Evolutionary conservation across 2,888 invertebrate species (phyloP).

Genomic region (Villa cingulata): DNA sequence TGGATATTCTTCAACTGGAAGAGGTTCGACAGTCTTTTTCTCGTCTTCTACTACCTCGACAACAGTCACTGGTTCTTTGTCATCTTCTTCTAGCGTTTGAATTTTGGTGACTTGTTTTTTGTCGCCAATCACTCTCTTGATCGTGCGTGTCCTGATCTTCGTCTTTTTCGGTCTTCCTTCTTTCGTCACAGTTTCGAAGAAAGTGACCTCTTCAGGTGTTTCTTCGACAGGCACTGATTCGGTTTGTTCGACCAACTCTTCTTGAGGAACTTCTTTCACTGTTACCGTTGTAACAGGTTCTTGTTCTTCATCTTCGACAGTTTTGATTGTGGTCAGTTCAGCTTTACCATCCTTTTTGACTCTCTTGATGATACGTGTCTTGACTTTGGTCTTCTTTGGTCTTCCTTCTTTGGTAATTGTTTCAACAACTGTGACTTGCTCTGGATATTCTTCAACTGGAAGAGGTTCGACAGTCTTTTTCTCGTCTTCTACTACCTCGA

Average conservation of each 20-base stretch:
- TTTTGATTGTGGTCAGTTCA: conserved; percentile 25
- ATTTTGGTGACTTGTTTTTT: conserved; percentile 28
- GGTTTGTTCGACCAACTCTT: no score
- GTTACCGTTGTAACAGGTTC: conserved; percentile 24
- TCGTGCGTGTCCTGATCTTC: conserved; percentile 24
- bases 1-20: no score
- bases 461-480: conserved; percentile 11
- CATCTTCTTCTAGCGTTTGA: conserved; percentile 29
- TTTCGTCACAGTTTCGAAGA: conserved; percentile 19
- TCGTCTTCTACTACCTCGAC: conserved; percentile 21
- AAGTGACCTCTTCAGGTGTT: conserved; percentile 19
- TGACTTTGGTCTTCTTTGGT: conserved; percentile 21
- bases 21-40: no score
- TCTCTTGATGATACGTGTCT: conserved; percentile 27
- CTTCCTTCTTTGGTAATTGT: conserved; percentile 7
- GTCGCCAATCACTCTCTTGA: conserved; percentile 22
- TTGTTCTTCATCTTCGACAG: conserved; percentile 28
- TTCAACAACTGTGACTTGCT: conserved; percentile 8
- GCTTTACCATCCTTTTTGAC: neutral
- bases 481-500: conserved; percentile 21
- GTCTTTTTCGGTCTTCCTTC: conserved; percentile 22
- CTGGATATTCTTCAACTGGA: conserved; percentile 13
- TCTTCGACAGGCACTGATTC: conserved; percentile 11
- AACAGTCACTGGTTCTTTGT: conserved; percentile 25
- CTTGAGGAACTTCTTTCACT: conserved; percentile 16